Base-by-base conservation (phyloP, 1,140 invertebrate species). In the Musca vetustissima region DNA sequence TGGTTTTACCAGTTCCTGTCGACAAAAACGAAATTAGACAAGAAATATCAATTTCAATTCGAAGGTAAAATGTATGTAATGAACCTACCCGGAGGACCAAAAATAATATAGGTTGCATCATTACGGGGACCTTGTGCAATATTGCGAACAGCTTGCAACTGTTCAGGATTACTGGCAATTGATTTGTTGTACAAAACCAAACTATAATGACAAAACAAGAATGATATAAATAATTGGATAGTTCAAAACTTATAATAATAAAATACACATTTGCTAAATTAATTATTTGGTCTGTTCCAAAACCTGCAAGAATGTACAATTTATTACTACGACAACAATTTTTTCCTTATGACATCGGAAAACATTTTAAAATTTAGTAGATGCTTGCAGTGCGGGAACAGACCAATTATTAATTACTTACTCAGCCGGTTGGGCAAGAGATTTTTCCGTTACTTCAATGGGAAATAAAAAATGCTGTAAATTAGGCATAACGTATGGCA, bases 61-160 rank as follows among this genome's bases (percentile, higher is more conserved):
- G 11, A 4, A 43, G 13, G 6, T 13, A 43, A 43, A 6, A 43
- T 43, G 4, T 17, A 28, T 28, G 28, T 36, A 17, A 0, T 17
- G 11, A 19, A 28, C 22, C 13, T 52, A 47, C 91, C 92, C 47
- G 92, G 92, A 22, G 92, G 92, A 2, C 92, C 92, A 83, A 91
- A 92, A 43, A 94, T 83, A 53, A 94, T 86, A 69, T 92, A 93
- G 1, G 92, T 91, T 7, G 88, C 81, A 2, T 90, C 90, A n/a
- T 86, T 77, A 14, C 85, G 83, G 8, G 84, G 78, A 48, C 84
- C 86, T 36, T 81, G 69, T 1, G 91, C 72, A 64, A 93, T 89
- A 72, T 90, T 86, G 49, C 83, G 72, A 1, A 93, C 87, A 6
- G 92, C 91, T 72, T 86, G 80, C 71, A 84, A 84, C 74, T 91